Conservation (phyloP, 1,140 invertebrate genomes). For the Protaetia brevitarsis region DNA sequence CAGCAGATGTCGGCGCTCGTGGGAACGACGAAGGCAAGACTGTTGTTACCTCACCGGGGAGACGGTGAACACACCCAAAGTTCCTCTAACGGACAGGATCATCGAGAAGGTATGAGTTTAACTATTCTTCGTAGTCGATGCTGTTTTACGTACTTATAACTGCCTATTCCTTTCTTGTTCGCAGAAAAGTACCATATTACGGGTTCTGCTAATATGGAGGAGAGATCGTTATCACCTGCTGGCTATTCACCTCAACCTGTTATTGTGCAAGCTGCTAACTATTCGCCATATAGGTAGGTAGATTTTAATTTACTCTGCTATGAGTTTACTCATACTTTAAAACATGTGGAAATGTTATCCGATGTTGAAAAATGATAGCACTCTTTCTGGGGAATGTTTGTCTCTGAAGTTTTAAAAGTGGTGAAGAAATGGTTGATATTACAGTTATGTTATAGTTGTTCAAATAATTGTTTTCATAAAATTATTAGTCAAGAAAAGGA, state of each 20-base stretch:
- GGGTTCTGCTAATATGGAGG: constrained; percentile 37
- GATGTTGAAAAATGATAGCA: neutral
- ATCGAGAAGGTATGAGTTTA: constrained; percentile 40
- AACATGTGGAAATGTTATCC: neutral
- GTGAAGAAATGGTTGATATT: no score
- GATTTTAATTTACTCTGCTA: neutral
- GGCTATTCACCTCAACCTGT: constrained; percentile 47
- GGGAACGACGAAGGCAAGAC: constrained; percentile 50
- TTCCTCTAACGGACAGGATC: constrained; percentile 45
- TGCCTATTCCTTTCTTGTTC: constrained; percentile 27
- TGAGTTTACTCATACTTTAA: neutral
- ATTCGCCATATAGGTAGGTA: constrained; percentile 45
- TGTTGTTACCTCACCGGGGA: constrained; percentile 41
- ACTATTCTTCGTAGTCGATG: neutral
- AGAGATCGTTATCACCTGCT: constrained; percentile 45
- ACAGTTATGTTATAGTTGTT: no score
- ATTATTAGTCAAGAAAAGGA: no score
- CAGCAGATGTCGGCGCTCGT: constrained; percentile 50
- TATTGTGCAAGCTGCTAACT: constrained; percentile 47
- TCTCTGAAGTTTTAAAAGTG: no score
- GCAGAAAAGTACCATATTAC: constrained; percentile 44
- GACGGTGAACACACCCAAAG: constrained; percentile 34
- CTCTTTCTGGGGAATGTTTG: no score
- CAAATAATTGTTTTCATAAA: no score
- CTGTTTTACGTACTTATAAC: neutral